These are phyloP conservation scores for Larimichthys polyactis DNA, from an alignment of 2,113 vertebrate species.

Conservation along the genomic window DNA sequence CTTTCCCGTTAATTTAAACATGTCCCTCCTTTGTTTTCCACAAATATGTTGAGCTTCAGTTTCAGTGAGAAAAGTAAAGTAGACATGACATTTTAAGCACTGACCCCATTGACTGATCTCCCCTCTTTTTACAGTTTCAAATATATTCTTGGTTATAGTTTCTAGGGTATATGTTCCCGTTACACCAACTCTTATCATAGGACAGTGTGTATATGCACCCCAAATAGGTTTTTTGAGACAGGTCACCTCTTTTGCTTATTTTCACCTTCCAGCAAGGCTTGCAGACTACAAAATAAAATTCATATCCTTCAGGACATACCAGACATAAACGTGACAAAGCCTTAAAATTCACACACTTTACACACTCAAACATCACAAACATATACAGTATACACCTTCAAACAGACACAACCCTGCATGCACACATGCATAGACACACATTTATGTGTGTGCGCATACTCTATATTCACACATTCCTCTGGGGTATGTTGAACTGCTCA, in stretches of 20 bases:
- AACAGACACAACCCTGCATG: conserved; percentile 24
- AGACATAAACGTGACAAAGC: conserved; percentile 13
- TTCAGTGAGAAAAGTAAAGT: conserved; percentile 28
- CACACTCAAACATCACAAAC: conserved; percentile 6
- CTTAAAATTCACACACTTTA: conserved; percentile 19
- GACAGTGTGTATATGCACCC: conserved; percentile 18
- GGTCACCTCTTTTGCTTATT: background rate
- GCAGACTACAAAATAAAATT: conserved; percentile 21
- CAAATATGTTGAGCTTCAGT: conserved; percentile 53
- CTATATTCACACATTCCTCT: conserved; percentile 50
- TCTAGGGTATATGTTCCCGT: conserved; percentile 22
- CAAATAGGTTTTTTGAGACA: conserved; percentile 34
- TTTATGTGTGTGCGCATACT: background rate
- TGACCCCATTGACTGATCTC: conserved; percentile 25
- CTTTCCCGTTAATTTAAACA: background rate
- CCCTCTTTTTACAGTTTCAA: conserved; percentile 17
- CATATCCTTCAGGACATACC: conserved; percentile 20
- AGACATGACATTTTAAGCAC: background rate
- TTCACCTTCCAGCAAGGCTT: background rate
- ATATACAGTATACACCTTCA: conserved; percentile 12
- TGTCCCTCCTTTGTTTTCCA: conserved; percentile 22
- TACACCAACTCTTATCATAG: conserved; percentile 2
- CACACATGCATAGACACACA: conserved; percentile 16
- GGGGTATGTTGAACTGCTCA: conserved; percentile 49
- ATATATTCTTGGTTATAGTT: conserved; percentile 25